Evolutionary conservation across 2,113 vertebrate species (phyloP).

Genomic region (Hylia prasina): DNA sequence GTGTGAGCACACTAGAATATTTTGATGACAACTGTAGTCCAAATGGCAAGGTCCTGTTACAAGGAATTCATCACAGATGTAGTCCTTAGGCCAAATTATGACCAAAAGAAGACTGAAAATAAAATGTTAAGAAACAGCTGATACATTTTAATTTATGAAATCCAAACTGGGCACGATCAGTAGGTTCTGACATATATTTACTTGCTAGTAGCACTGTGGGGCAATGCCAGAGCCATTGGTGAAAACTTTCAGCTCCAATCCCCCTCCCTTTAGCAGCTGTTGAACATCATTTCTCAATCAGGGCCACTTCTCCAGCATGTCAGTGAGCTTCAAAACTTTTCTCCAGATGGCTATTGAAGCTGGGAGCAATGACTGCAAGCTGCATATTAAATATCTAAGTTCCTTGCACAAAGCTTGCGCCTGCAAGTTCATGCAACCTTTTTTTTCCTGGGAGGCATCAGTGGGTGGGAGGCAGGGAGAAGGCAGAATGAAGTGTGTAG

Average conservation of each 20-base stretch:
- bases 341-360: conserved; percentile 31
- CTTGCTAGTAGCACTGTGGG: neutral
- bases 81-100: conserved; percentile 49
- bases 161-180: neutral
- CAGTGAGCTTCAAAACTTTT: conserved; percentile 17
- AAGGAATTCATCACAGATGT: conserved; percentile 45
- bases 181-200: conserved; percentile 26
- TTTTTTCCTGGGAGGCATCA: neutral
- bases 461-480: neutral
- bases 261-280: conserved; percentile 9
- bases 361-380: neutral
- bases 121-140: conserved; percentile 50
- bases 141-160: conserved; percentile 55
- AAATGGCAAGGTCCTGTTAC: conserved; percentile 34
- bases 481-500: neutral
- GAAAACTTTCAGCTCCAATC: neutral
- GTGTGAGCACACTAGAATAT: neutral
- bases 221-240: neutral
- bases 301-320: neutral
- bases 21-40: conserved; percentile 47
- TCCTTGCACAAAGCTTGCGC: neutral
- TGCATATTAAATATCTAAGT: neutral
- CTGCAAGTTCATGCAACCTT: neutral
- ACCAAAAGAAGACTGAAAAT: conserved; percentile 31
- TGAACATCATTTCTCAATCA: conserved; percentile 7